Evolutionary conservation across 2,888 invertebrate genomes (phyloP), one percentile per base, ranked within the genome.

Genomic region (Tachystola acroxantha): DNA sequence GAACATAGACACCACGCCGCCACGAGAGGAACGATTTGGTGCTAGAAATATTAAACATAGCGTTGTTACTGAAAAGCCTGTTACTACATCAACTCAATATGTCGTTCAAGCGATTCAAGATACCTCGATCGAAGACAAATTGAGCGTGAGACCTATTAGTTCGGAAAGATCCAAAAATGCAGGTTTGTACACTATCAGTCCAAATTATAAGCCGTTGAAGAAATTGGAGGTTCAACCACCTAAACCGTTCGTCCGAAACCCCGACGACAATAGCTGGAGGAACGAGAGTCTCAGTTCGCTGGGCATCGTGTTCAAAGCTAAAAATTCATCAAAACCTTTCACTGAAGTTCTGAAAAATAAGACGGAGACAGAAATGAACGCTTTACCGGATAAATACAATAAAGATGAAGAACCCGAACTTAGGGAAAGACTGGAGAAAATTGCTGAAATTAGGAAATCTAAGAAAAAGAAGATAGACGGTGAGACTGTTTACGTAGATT

Each of bases 221-320:
- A 84, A 79, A 54, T 63, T 85, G 24, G 84, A 84, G 32, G 67
- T 84, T 1, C 73, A 73, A 45, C 69, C 77, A 4, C 57, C 69
- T 1, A 84, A 80, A 43, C 63, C 57, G 2, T 74, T 75, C 36
- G 50, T 77, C 10, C 56, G 84, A 50, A 70, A 86, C 37, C 86
- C 85, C 0, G 85, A 86, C 36, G 86, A 86, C 41, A 84, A 84
- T 39, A 84, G 81, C 42, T 86, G 86, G 86, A 70, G 86, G 55
- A 86, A 85, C 42, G 82, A 85, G 57, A 85, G 86, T 43, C 71
- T 86, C 28, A 85, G 77, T 45, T 82, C 80, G 3, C 41, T 82
- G 24, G 86, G 86, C 14, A 85, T 86, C n/a, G 84, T 85, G 10
- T 85, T 84, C 40, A 85, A 85, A 46, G 74, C 81, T 0, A 84